Conservation (phyloP, 2,113 vertebrate genomes). For the Coptodon rendalli region DNA sequence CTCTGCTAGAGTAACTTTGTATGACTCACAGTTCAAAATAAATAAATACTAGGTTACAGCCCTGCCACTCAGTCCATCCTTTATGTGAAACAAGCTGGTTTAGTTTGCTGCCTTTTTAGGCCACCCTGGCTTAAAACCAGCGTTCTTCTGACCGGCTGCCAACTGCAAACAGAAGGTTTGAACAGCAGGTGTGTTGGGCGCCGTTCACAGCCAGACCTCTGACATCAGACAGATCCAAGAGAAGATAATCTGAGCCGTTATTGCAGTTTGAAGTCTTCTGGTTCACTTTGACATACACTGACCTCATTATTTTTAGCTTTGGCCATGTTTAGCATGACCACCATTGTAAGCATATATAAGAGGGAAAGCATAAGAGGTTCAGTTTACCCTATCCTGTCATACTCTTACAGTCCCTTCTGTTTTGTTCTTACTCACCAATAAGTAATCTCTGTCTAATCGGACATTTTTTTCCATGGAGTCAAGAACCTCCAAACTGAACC, state of each 20-base stretch:
- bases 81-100: background rate
- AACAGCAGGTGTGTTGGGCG: background rate
- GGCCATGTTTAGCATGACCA: background rate
- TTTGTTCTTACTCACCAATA: conserved; percentile 76
- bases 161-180: background rate
- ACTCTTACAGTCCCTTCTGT: background rate
- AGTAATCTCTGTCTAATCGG: conserved; percentile 83
- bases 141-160: background rate
- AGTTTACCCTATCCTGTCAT: background rate
- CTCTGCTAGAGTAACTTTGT: background rate
- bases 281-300: background rate
- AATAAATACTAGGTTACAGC: background rate
- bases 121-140: background rate
- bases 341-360: background rate
- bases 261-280: background rate
- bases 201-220: background rate
- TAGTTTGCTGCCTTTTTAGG: background rate
- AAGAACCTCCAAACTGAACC: conserved; percentile 82
- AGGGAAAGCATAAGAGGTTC: background rate
- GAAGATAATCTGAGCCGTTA: background rate
- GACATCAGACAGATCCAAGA: background rate
- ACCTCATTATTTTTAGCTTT: background rate
- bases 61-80: background rate
- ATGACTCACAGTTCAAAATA: background rate
- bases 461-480: conserved; percentile 87